phyloP scores from a whole-genome alignment of 2,888 invertebrate genomes.

The Chorisops tibialis region DNA sequence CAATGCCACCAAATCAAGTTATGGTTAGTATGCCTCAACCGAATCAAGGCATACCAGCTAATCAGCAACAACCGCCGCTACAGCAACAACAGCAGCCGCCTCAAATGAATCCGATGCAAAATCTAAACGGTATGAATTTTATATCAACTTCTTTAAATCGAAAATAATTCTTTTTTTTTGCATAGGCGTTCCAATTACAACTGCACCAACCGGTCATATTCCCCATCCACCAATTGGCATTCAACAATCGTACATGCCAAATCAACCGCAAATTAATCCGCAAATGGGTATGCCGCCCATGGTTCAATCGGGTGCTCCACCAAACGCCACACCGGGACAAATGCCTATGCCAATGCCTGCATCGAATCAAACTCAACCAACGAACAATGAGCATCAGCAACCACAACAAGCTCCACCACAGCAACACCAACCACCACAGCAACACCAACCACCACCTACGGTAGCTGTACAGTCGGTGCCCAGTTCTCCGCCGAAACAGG shows the following conservation, averaged over 20 bases:
- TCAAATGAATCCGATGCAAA: constrained; percentile 35
- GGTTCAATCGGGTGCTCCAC: constrained; percentile 3
- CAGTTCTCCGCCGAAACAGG: constrained; percentile 22
- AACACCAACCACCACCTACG: constrained; percentile 8
- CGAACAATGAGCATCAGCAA: constrained; percentile 2
- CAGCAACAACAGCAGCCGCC: constrained; percentile 29
- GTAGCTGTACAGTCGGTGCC: constrained; percentile 37
- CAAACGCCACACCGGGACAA: not conserved
- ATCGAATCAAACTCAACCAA: constrained; percentile 1
- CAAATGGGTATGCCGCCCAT: constrained; percentile 6
- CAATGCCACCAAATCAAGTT: constrained; percentile 36
- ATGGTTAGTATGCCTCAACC: constrained; percentile 28
- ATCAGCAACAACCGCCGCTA: constrained; percentile 37
- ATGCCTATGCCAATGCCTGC: constrained; percentile 28
- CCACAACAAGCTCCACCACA: not conserved
- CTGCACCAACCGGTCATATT: constrained; percentile 21
- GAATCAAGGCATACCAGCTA: constrained; percentile 13
- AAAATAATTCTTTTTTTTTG: not conserved
- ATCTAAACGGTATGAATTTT: constrained; percentile 32
- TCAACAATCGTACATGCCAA: constrained; percentile 8
- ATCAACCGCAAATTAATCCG: constrained; percentile 29
- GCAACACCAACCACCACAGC: constrained; percentile 33
- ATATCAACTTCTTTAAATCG: not conserved
- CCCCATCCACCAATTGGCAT: constrained; percentile 26
- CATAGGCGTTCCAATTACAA: constrained; percentile 20